Evolutionary conservation across 1,140 invertebrate genomes (phyloP), one percentile per base, ranked within the genome.

Genomic region (Conus ventricosus): DNA sequence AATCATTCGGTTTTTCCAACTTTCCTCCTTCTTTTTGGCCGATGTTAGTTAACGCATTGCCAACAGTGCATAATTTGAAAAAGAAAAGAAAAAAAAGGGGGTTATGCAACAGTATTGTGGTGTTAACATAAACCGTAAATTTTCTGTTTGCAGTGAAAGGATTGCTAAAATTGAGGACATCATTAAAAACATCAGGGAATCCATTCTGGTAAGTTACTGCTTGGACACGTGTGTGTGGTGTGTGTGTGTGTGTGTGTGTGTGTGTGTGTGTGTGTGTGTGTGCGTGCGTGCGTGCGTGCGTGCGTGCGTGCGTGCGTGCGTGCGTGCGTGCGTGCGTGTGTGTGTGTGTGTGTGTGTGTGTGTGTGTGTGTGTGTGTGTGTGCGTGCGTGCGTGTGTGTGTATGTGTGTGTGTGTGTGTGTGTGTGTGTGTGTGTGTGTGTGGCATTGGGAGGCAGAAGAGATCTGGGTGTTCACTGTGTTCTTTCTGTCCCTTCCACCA

Each of bases 131-230:
- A 60, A 60, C 8, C 15, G 57, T 60, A 15, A 39, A 11, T 8
- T 60, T 15, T 60, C 57, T 60, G 17, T 88, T 92, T 91, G 85
- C 89, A 94, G 94, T 57, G 94, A 94, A 89, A 87, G 92, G 87
- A 87, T 93, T 25, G 89, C 89, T n/a, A 94, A 94, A 81, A 93
- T 94, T 39, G 63, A 86, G 27, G 93, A 94, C 76, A 94, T 94
- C 17, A 90, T 91, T 27, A 88, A 91, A 80, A 94, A 94, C 81
- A 91, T 94, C 20, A 90, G 90, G 57, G 93, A 94, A 81, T 91
- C 91, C 13, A 93, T 94, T 53, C 88, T 94, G 87, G 93, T 91
- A 88, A 90, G 91, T 86, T 23, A 15, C 6, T 83, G 23, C 39
- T 8, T 83, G 81, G 23, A 13, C 23, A 53, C 5, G 54, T 55